Base-by-base conservation (phyloP, 1,140 invertebrate species). In the Bombus sibiricus region DNA sequence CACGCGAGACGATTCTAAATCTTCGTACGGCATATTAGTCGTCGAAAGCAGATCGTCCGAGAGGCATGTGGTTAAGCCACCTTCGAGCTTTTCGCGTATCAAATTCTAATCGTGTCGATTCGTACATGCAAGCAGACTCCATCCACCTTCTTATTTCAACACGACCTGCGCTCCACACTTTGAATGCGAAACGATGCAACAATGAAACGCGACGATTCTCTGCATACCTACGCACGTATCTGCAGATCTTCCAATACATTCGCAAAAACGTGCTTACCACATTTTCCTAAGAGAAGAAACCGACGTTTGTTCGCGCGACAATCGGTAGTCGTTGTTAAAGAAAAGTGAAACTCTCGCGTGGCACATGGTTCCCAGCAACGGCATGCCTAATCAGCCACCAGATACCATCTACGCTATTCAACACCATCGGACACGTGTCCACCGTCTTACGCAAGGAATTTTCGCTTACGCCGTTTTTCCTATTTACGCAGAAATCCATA, bases 281-380 rank as follows among this genome's bases (percentile, higher is more conserved):
- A 37, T 39, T 69, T 69, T 41, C 43, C 37, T 28, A 53, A 15
- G 6, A 18, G n/a, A n/a, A 32, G 22, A 9, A 62, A 1, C 22
- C 12, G n/a, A 39, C 10, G 32, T 84, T 84, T 72, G 53, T 53
- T 71, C 75, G 10, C 64, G 69, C 32, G 62, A 72, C 53, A 28
- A 39, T 41, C 41, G 32, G 68, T 68, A 59, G 22, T 41, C 34
- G 18, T 53, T 25, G 39, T 47, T 34, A 18, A 66, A 71, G 74
- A 89, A 90, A 90, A 89, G 89, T 87, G 89, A 90, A 90, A 90
- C 81, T 89, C 74, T 22, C 37, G 32, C 13, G 37, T 22, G 43
- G 41, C 25, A 47, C 72, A 75, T 89, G 87, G 57, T 89, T 83
- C 80, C 73, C 88, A 68, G 79, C 71, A 15, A 57, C 39, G 9